A percentile compares a stretch with the other conserved stretches of the same genome.
These are phyloP conservation scores for Manis crassicaudata DNA, from an alignment of 2,797 vertebrate genomes.

Conservation along the genomic window DNA sequence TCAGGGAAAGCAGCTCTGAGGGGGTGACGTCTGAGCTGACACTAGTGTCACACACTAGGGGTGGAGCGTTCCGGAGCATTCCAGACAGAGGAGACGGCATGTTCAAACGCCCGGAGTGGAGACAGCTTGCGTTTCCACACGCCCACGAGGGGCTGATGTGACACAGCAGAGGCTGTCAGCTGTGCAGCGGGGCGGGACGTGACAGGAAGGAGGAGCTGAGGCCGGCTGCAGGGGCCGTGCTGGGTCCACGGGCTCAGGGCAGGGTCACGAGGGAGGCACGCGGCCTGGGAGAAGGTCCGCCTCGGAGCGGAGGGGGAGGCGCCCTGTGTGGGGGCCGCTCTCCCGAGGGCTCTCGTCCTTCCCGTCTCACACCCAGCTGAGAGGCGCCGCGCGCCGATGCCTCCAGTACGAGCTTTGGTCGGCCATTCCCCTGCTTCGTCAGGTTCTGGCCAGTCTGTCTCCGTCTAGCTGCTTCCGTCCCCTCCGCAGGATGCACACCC, in stretches of 20 bases:
- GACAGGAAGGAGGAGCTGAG: background rate
- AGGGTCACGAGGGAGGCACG: background rate
- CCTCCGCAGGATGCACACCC: background rate
- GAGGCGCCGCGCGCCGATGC: background rate
- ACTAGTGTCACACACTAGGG: background rate
- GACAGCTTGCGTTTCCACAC: conserved; percentile 4
- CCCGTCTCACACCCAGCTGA: background rate
- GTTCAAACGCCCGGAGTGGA: background rate
- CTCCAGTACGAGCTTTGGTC: background rate
- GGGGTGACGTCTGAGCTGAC: background rate
- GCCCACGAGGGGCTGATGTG: background rate
- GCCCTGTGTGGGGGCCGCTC: background rate
- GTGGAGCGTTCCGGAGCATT: background rate
- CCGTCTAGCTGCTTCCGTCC: background rate
- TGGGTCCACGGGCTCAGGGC: background rate
- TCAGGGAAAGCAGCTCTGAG: background rate
- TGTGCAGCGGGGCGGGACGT: background rate
- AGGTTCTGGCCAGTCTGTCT: background rate
- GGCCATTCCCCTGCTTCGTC: background rate
- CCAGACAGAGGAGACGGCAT: background rate
- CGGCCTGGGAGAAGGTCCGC: background rate
- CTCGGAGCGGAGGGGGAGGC: background rate
- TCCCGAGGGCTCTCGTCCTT: background rate
- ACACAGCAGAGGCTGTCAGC: background rate
- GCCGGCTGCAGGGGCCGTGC: background rate